Conservation (phyloP, 92 coral and sea anemone genomes). For the Ricordea florida region DNA sequence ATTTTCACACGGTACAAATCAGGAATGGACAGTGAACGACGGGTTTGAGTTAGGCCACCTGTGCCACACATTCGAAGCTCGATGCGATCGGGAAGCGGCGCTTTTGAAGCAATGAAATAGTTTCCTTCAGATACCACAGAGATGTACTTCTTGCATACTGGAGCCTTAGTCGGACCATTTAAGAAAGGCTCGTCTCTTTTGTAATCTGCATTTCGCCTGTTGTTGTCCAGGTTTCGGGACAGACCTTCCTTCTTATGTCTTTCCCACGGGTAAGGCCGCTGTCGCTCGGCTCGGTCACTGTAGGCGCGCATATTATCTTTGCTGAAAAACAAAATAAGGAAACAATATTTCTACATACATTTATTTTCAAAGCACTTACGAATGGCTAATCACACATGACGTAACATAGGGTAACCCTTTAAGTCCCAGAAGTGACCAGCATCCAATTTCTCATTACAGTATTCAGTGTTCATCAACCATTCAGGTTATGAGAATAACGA, state of each 20-base stretch:
- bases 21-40: conserved; percentile 74
- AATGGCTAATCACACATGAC: no score
- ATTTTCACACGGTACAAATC: conserved; percentile 76
- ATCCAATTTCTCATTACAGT: no score
- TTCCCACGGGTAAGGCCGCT: conserved; percentile 3
- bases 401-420: neutral
- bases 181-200: neutral
- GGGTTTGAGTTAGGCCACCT: conserved; percentile 11
- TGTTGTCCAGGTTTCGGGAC: conserved; percentile 5
- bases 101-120: conserved; percentile 49
- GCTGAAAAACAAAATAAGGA: neutral
- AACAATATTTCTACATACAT: neutral
- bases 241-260: neutral
- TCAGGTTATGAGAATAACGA: no score
- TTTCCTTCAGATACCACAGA: conserved; percentile 76
- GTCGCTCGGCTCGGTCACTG: neutral
- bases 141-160: conserved; percentile 65
- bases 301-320: conserved; percentile 8
- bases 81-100: conserved; percentile 84
- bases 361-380: neutral
- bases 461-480: no score
- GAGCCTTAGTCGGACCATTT: conserved; percentile 29
- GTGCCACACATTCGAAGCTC: conserved; percentile 85
- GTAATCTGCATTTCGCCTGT: neutral
- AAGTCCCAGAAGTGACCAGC: no score